A percentile compares a stretch with the other conserved stretches of the same genome.
These are phyloP conservation scores for Gallinago jamesoni DNA, from an alignment of 2,113 vertebrate genomes.

Conservation along the genomic window DNA sequence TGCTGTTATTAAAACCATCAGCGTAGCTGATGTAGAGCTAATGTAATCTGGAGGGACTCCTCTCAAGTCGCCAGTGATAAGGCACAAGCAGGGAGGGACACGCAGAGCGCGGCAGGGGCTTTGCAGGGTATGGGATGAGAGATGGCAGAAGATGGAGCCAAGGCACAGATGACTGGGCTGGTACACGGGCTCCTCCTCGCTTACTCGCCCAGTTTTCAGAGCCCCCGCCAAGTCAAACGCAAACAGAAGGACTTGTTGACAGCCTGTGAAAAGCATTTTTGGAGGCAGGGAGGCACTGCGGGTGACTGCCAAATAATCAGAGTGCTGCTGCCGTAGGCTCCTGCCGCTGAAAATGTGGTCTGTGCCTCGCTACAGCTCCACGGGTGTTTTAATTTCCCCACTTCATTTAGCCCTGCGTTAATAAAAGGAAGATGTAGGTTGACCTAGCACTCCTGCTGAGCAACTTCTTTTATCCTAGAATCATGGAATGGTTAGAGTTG, in stretches of 20 bases:
- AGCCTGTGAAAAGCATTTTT: slow-evolving; percentile 5
- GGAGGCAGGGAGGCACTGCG: background rate
- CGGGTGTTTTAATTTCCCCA: background rate
- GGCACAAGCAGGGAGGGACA: background rate
- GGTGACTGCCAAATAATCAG: background rate
- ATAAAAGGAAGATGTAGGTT: background rate
- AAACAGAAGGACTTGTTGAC: slow-evolving; percentile 28
- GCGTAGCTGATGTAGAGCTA: background rate
- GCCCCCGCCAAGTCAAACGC: slow-evolving; percentile 42
- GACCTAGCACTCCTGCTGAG: too few species aligned
- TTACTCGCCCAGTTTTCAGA: background rate
- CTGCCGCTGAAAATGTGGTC: background rate
- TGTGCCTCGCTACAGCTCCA: background rate
- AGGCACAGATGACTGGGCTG: slow-evolving; percentile 18
- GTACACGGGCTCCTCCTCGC: background rate
- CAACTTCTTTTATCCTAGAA: too few species aligned
- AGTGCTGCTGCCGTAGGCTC: background rate
- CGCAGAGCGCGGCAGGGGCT: background rate
- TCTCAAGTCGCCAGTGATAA: background rate
- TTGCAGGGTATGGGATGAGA: slow-evolving; percentile 18
- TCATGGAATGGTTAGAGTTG: too few species aligned
- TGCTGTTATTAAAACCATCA: background rate
- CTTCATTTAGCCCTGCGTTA: background rate
- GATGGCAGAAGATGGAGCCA: background rate
- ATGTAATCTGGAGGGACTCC: background rate